Percentiles rank a stretch among this genome's conserved stretches.
phyloP scores from a whole-genome alignment of 2,113 vertebrate species.

The Baryphthengus martii region DNA sequence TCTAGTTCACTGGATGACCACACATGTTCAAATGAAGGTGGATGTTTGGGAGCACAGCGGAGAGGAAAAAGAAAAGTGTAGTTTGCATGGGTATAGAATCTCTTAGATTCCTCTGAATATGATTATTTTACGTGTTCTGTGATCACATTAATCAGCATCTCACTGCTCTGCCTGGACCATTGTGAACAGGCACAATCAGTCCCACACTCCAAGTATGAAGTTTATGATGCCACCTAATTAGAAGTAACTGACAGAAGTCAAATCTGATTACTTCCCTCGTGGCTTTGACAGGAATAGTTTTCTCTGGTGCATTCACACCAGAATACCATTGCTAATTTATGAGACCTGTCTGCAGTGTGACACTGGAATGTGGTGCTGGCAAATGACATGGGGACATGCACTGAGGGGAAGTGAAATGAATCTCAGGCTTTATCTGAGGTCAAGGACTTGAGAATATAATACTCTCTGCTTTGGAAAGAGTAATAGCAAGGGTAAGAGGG shows the following conservation, averaged over 20 bases:
- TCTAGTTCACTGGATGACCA: neutral
- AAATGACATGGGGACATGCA: neutral
- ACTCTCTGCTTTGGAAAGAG: constrained; percentile 4
- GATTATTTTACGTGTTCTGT: neutral
- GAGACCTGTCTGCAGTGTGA: neutral
- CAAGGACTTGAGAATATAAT: constrained; percentile 33
- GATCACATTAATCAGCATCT: accelerated
- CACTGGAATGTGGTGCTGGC: constrained; percentile 34
- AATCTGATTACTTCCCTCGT: neutral
- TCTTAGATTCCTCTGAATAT: neutral
- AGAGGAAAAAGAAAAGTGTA: neutral
- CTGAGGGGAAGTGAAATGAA: constrained; percentile 14
- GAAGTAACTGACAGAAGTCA: neutral
- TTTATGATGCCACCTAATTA: neutral
- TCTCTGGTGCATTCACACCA: neutral
- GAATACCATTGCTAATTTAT: constrained; percentile 25
- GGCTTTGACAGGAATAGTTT: neutral
- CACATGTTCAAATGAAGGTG: neutral
- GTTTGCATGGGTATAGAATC: neutral
- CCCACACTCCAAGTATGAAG: neutral
- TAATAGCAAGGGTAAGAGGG: neutral
- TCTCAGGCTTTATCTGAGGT: constrained; percentile 1
- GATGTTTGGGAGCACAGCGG: neutral
- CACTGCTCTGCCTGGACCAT: neutral
- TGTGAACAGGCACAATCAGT: neutral